These are phyloP conservation scores for Gobionotothen gibberifrons DNA, from an alignment of 2,797 vertebrate species.

Conservation along the genomic window DNA sequence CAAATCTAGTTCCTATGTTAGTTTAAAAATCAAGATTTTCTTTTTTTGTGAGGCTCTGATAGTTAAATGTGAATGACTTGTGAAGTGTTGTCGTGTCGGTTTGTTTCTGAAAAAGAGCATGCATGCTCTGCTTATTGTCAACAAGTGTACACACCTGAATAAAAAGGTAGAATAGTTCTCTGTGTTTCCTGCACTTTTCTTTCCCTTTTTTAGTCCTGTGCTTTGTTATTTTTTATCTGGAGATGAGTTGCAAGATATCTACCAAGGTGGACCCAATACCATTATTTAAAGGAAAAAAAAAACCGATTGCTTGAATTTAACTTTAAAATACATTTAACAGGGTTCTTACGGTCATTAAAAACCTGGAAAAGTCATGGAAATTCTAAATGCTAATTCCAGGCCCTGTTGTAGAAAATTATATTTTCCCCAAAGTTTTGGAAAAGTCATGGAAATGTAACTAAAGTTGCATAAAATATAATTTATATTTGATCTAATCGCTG, in stretches of 20 bases:
- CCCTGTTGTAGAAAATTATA: too few relatives aligned
- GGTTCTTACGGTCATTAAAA: too few relatives aligned
- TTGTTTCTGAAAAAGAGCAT: neutral
- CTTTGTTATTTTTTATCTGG: neutral
- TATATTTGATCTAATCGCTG: too few relatives aligned
- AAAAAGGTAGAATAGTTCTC: neutral
- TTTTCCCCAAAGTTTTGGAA: too few relatives aligned
- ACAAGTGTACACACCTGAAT: conserved; percentile 31
- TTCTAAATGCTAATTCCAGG: too few relatives aligned
- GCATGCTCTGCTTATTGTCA: neutral
- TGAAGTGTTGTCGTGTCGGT: conserved; percentile 11
- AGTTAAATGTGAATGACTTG: neutral
- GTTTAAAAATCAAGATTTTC: too few relatives aligned
- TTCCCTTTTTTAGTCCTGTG: neutral
- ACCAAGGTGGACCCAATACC: neutral
- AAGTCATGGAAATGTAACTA: too few relatives aligned
- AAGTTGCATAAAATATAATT: too few relatives aligned
- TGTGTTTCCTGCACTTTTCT: neutral
- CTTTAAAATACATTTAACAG: neutral
- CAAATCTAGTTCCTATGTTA: conserved; percentile 2
- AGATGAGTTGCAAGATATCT: neutral
- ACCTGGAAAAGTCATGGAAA: too few relatives aligned
- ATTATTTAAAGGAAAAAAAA: neutral
- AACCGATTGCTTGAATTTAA: neutral
- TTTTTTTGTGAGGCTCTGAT: too few relatives aligned